Evolutionary conservation across 2,797 vertebrate species (phyloP), one percentile per base, ranked within the genome.

Genomic region (Ataeniobius toweri): DNA sequence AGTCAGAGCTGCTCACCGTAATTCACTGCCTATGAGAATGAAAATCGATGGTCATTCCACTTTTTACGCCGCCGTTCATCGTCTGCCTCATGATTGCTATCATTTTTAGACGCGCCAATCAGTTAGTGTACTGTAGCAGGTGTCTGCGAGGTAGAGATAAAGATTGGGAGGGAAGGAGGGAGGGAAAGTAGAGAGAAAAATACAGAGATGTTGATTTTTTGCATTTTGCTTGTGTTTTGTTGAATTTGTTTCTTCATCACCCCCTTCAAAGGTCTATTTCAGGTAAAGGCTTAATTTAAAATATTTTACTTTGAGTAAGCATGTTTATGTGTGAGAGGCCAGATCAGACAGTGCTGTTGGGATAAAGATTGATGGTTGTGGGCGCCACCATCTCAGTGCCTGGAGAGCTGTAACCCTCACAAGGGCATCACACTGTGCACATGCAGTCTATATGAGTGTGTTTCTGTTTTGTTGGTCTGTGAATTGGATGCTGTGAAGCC

Each of bases 301-400:
- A 36, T 18, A 22, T 74, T 48, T 71, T n/a, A 51, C 14, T 16
- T 48, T 39, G 18, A 76, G 58, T 71, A 50, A 59, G 71, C 51
- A 74, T 79, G 73, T 78, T 65, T 65, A 75, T 80, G 74, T 85
- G 86, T 89, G 79, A 87, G 81, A 88, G 90, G 87, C 85, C 87
- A 85, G 88, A 89, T 91, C 88, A 91, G 85, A 87, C 87, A 86
- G 91, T 86, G 86, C 90, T 89, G 84, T 86, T 89, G 86, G 88
- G 20, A 86, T 91, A 91, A 88, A 94, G 91, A 94, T 94, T 91
- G 93, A 95, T 94, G 90, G 85, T 79, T 88, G 72, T 83, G 80
- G 83, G 89, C 85, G 88, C 76, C 89, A 90, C 84, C 88, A 87
- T 84, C 83, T 91, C 89, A 86, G 90, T 88, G 89, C 89, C 87